Conservation (phyloP, 2,888 invertebrate genomes). For the Dasysyrphus albostriatus region DNA sequence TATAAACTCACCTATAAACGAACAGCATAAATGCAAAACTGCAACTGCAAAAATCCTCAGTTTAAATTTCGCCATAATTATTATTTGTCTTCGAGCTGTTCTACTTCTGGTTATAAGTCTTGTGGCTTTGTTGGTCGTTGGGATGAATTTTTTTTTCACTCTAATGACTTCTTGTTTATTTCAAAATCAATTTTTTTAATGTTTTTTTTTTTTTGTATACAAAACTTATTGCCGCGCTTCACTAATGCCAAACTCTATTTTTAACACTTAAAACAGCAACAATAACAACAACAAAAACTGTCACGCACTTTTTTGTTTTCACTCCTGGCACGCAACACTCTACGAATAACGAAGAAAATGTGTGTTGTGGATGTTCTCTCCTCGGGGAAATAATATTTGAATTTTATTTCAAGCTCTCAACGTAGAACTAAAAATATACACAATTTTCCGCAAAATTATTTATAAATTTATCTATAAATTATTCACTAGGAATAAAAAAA, state of each 20-base stretch:
- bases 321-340: constrained; percentile 46
- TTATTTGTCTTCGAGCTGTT: constrained; percentile 7
- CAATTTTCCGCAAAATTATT: constrained; percentile 62
- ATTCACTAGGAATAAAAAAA: constrained; percentile 45
- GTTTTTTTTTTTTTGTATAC: constrained; percentile 66
- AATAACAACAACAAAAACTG: constrained; percentile 44
- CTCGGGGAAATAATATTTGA: constrained; percentile 44
- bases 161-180: constrained; percentile 39
- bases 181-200: constrained; percentile 61
- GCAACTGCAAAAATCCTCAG: constrained; percentile 64
- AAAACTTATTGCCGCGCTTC: constrained; percentile 47
- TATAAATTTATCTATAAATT: constrained; percentile 43
- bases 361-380: constrained; percentile 27
- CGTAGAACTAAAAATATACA: constrained; percentile 67
- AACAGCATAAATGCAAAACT: constrained; percentile 63
- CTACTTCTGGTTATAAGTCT: constrained; percentile 17
- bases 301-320: constrained; percentile 58
- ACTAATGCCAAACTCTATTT: constrained; percentile 70
- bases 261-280: constrained; percentile 42
- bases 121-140: constrained; percentile 8
- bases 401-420: constrained; percentile 58
- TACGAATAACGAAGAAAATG: constrained; percentile 29
- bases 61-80: constrained; percentile 66
- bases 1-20: constrained; percentile 66
- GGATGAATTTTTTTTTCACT: constrained; percentile 8